A percentile compares a stretch with the other conserved stretches of the same genome.
Evolutionary conservation across 2,888 invertebrate genomes (phyloP).

Genomic region (Biston betularia): DNA sequence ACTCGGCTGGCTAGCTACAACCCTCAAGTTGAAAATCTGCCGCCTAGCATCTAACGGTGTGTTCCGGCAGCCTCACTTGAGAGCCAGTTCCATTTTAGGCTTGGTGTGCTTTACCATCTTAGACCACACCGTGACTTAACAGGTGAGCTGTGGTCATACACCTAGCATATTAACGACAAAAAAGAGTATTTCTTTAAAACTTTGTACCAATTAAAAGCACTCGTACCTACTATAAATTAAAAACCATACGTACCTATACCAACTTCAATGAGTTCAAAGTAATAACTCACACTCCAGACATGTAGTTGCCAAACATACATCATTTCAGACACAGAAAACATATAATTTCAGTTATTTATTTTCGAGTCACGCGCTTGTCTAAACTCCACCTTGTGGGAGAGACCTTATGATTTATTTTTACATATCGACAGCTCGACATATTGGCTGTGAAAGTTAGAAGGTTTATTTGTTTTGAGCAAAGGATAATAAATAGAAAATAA

Average conservation of each 20-base stretch:
- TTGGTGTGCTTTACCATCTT: no score
- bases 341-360: constrained; percentile 37
- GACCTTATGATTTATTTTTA: constrained; percentile 44
- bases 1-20: no score
- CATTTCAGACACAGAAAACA: constrained; percentile 18
- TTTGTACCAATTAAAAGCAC: constrained; percentile 2
- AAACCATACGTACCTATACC: constrained; percentile 17
- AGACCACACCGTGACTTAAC: no score
- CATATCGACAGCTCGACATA: constrained; percentile 43
- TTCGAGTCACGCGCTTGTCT: constrained; percentile 37
- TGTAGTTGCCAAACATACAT: constrained; percentile 22
- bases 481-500: not conserved
- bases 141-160: no score
- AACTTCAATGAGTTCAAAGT: constrained; percentile 19
- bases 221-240: constrained; percentile 11
- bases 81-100: no score
- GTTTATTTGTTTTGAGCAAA: constrained; percentile 3
- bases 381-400: constrained; percentile 32
- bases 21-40: no score
- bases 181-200: not conserved
- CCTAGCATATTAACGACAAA: no score
- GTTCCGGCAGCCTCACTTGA: no score
- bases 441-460: constrained; percentile 23
- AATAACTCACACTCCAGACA: constrained; percentile 30
- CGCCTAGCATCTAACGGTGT: no score